phyloP scores from a whole-genome alignment of 1,140 invertebrate genomes.

The Lucilia sericata region DNA sequence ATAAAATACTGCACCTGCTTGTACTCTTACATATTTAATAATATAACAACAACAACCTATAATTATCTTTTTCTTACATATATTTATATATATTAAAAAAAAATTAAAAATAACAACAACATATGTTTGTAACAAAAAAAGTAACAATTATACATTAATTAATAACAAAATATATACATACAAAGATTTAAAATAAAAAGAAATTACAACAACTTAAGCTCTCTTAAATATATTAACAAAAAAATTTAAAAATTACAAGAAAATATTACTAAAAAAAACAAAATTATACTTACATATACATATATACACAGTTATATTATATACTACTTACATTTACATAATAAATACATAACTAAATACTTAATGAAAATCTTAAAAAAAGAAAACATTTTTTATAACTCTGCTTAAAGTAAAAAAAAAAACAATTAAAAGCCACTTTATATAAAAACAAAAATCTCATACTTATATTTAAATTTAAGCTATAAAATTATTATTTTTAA shows the following conservation, averaged over 20 bases:
- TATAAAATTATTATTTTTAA: neutral
- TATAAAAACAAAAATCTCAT: slow-evolving; percentile 26
- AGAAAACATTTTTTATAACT: slow-evolving; percentile 35
- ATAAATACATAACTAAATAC: slow-evolving; percentile 9
- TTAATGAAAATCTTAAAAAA: neutral
- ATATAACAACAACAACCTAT: slow-evolving; percentile 20
- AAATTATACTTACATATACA: slow-evolving; percentile 5
- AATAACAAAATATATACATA: neutral
- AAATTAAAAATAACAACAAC: slow-evolving; percentile 1
- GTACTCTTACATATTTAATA: slow-evolving; percentile 27
- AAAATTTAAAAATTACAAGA: slow-evolving; percentile 3
- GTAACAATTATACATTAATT: slow-evolving; percentile 20
- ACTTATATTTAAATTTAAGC: neutral
- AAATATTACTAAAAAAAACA: no score
- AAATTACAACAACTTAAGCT: neutral
- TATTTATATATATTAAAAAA: slow-evolving; percentile 18
- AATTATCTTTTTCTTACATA: slow-evolving; percentile 1
- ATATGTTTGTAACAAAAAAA: neutral
- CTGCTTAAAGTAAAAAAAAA: slow-evolving; percentile 27
- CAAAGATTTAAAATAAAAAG: neutral
- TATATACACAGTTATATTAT: slow-evolving; percentile 1
- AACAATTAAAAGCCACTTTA: neutral
- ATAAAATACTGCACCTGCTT: slow-evolving; percentile 35
- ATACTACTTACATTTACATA: neutral
- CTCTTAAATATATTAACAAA: neutral